These are phyloP conservation scores for Polydrusus pterygomalis DNA, from an alignment of 2,888 invertebrate species.

Conservation along the genomic window DNA sequence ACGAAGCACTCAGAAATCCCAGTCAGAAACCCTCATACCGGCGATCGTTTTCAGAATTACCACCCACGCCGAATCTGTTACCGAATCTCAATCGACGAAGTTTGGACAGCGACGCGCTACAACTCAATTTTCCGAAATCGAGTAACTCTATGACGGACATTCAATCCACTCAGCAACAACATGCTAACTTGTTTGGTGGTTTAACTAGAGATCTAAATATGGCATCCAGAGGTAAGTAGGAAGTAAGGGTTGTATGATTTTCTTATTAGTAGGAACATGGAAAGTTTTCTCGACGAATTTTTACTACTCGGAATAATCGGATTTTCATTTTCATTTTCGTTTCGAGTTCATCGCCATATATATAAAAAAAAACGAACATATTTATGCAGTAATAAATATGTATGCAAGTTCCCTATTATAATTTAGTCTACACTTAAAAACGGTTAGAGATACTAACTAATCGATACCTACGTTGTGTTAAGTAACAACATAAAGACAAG, in stretches of 20 bases:
- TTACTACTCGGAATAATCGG: no score
- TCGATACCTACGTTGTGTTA: no score
- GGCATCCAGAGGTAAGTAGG: constrained; percentile 35
- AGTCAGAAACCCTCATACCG: constrained; percentile 71
- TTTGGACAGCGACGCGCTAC: constrained; percentile 66
- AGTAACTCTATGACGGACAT: constrained; percentile 71
- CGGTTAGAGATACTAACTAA: no score
- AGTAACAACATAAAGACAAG: no score
- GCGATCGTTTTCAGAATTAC: constrained; percentile 73
- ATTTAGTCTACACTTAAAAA: no score
- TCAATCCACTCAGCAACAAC: constrained; percentile 65
- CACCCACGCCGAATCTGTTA: constrained; percentile 65
- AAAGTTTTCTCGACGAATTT: no score
- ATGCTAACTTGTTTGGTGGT: constrained; percentile 55
- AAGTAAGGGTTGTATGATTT: not conserved
- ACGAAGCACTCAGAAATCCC: constrained; percentile 68
- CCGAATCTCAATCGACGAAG: constrained; percentile 69
- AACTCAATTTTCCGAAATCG: constrained; percentile 67
- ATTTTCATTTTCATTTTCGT: no score
- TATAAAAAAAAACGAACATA: no score
- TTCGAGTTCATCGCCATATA: no score
- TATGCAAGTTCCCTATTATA: no score
- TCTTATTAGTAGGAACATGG: no score
- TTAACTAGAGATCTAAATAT: constrained; percentile 49
- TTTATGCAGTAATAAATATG: no score